Conservation (phyloP, 2,888 invertebrate genomes). For the Exocentrus adspersus region DNA sequence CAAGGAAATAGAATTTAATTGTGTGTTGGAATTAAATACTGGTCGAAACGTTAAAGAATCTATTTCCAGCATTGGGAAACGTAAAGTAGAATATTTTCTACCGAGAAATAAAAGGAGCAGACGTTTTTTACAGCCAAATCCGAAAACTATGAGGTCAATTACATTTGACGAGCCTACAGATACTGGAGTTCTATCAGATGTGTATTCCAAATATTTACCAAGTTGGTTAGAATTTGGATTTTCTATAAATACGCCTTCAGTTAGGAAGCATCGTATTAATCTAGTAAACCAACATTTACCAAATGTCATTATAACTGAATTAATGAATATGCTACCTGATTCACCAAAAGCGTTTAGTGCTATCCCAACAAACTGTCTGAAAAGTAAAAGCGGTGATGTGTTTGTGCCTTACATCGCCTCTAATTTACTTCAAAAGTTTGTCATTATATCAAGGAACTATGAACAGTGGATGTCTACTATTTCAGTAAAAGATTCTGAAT, state of each 20-base stretch:
- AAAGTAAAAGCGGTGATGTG: slow-evolving; percentile 49
- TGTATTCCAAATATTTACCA: slow-evolving; percentile 67
- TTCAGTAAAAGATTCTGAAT: slow-evolving; percentile 52
- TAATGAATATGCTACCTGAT: slow-evolving; percentile 66
- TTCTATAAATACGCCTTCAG: slow-evolving; percentile 68
- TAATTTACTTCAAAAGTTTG: slow-evolving; percentile 63
- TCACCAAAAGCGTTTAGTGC: slow-evolving; percentile 64
- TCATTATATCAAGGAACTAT: slow-evolving; percentile 71
- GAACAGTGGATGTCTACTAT: slow-evolving; percentile 70
- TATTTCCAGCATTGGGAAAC: slow-evolving; percentile 34
- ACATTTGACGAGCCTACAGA: slow-evolving; percentile 65
- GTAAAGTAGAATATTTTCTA: slow-evolving; percentile 46
- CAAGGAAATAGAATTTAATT: slow-evolving; percentile 54
- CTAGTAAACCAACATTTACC: slow-evolving; percentile 64
- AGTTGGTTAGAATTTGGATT: slow-evolving; percentile 72
- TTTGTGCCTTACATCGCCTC: slow-evolving; percentile 63
- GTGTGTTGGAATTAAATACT: slow-evolving; percentile 45
- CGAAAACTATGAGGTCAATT: slow-evolving; percentile 54
- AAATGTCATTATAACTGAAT: slow-evolving; percentile 63
- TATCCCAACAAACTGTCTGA: slow-evolving; percentile 59
- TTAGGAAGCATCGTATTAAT: slow-evolving; percentile 66
- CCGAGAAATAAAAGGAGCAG: slow-evolving; percentile 47
- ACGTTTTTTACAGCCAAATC: slow-evolving; percentile 49
- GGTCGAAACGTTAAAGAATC: slow-evolving; percentile 45
- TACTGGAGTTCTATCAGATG: slow-evolving; percentile 66